A percentile compares a stretch with the other conserved stretches of the same genome.
These are phyloP conservation scores for Helicoverpa zea DNA, from an alignment of 1,140 invertebrate genomes.

Conservation along the genomic window DNA sequence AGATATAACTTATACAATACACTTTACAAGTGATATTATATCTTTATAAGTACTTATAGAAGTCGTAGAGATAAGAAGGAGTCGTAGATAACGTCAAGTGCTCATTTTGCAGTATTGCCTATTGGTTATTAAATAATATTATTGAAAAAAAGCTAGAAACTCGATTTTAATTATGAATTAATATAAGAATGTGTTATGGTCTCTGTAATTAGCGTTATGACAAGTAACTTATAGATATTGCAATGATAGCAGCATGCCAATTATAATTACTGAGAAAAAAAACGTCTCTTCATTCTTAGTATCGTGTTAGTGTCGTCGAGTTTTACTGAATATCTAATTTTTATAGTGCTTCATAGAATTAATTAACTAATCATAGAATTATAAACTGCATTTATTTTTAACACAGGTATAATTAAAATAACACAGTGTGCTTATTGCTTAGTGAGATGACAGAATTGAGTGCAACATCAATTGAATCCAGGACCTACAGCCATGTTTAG, in stretches of 20 bases:
- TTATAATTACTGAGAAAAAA: constrained; percentile 6
- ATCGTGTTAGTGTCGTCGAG: not conserved
- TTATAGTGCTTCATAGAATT: too few species aligned
- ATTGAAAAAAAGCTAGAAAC: not conserved
- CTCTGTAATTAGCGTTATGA: not conserved
- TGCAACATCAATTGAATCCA: too few species aligned
- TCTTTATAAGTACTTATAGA: constrained; percentile 17
- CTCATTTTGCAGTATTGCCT: constrained; percentile 7
- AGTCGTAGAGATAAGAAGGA: constrained; percentile 4
- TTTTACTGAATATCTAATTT: not conserved
- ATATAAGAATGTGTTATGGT: not conserved
- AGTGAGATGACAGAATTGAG: too few species aligned
- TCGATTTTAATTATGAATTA: not conserved
- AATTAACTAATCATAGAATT: too few species aligned
- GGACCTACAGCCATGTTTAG: not conserved
- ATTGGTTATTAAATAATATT: constrained; percentile 1
- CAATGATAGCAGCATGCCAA: constrained; percentile 12
- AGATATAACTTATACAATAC: constrained; percentile 9
- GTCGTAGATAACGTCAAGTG: constrained; percentile 7
- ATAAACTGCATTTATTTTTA: too few species aligned
- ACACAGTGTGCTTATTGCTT: too few species aligned
- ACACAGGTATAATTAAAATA: too few species aligned
- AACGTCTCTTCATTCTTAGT: not conserved
- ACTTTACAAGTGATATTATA: constrained; percentile 21
- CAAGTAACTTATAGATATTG: not conserved